Conservation (phyloP, 2,797 vertebrate species). For the Kryptolebias ocellatus region DNA sequence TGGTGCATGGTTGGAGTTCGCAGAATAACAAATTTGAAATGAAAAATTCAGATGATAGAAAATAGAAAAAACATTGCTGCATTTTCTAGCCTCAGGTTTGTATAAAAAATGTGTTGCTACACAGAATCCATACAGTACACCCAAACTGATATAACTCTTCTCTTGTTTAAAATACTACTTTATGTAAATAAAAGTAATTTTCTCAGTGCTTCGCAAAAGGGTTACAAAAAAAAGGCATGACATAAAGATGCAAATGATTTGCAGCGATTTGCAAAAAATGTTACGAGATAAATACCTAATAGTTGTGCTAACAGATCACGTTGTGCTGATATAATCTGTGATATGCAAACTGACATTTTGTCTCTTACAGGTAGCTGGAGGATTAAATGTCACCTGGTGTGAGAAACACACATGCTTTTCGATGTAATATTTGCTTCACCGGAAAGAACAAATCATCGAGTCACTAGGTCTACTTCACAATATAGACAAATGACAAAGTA, state of each 20-base stretch:
- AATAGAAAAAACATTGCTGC: too few relatives aligned
- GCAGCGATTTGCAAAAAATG: conserved; percentile 12
- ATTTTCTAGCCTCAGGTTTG: too few relatives aligned
- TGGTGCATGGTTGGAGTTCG: too few relatives aligned
- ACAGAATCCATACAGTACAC: too few relatives aligned
- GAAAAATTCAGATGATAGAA: too few relatives aligned
- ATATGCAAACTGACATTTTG: conserved; percentile 44
- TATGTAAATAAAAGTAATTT: conserved; percentile 8
- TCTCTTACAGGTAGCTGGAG: conserved; percentile 9
- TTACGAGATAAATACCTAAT: conserved; percentile 1
- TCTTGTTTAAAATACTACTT: background rate
- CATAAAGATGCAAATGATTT: conserved; percentile 2
- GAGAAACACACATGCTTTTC: conserved; percentile 25
- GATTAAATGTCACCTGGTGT: conserved; percentile 37
- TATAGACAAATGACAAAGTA: conserved; percentile 19
- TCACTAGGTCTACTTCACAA: background rate
- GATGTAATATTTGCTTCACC: conserved; percentile 25
- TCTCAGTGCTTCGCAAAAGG: background rate
- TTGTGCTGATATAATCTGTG: conserved; percentile 11
- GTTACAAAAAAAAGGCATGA: background rate
- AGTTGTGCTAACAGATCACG: conserved; percentile 4
- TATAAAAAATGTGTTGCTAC: too few relatives aligned
- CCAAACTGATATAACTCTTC: too few relatives aligned
- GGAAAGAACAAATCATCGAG: conserved; percentile 23
- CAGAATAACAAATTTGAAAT: too few relatives aligned